Evolutionary conservation across 2,888 invertebrate genomes (phyloP), one percentile per base, ranked within the genome.

Genomic region (Chrysina gloriosa): DNA sequence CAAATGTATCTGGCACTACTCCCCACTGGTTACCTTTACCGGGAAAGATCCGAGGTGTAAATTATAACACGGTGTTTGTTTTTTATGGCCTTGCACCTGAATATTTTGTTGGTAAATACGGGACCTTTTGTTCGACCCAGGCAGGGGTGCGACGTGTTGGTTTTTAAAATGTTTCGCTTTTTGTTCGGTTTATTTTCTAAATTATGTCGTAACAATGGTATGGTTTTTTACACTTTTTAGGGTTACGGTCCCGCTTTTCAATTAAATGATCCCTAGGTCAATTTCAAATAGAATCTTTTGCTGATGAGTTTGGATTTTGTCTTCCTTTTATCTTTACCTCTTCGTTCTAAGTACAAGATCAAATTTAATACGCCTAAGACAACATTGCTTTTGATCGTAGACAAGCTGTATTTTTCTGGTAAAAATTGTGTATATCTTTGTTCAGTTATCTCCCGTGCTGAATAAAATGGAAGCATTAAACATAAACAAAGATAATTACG

Each of bases 41-140:
- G 73, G 74, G 75, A 75, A 76, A 76, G 71, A 73, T 72, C 74
- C 71, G 70, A 77, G 76, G 77, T 77, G 77, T 77, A 76, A 77
- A 77, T 77, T 77, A 77, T 77, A 76, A 74, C 73, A 68, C 74
- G 69, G 71, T 75, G 73, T 77, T 76, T 75, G 75, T 77, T 77
- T 77, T 77, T 77, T 76, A 74, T 74, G 72, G 67, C 68, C 71
- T 76, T 72, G 74, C 73, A 73, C 74, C 75, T 76, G 75, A 77
- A 77, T 74, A 75, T 77, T 76, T 76, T 77, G 74, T 76, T 77
- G 73, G 75, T 76, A 76, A 76, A 76, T 74, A 75, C 71, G 71
- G 71, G 75, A 56, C 70, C 75, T 73, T 76, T 78, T 78, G 78
- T 77, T 74, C 70, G 67, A 63, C 72, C 23, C 75, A 69, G 74